A percentile compares a stretch with the other conserved stretches of the same genome.
phyloP scores from a whole-genome alignment of 2,797 vertebrate genomes.

The Leptodactylus fallax region DNA sequence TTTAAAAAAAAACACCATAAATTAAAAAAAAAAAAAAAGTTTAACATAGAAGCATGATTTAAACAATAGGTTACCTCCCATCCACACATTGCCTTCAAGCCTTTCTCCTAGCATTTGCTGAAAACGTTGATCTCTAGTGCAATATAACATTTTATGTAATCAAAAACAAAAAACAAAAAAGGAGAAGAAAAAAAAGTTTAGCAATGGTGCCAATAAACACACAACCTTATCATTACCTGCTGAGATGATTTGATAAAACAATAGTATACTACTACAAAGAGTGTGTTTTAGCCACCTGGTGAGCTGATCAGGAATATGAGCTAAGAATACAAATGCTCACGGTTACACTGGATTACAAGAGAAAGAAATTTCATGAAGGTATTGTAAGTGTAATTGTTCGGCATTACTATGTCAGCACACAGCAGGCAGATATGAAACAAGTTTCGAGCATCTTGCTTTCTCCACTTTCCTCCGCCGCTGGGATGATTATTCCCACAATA shows the following conservation, averaged over 20 bases:
- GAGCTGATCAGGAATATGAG: not conserved
- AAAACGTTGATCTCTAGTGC: not conserved
- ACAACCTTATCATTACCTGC: not conserved
- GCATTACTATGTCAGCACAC: not conserved
- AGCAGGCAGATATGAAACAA: not conserved
- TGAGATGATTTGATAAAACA: not conserved
- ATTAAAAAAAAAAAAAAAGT: too few species aligned
- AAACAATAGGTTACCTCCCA: too few species aligned
- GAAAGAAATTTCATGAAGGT: constrained; percentile 4
- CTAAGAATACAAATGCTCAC: constrained; percentile 8
- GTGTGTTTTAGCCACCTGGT: not conserved
- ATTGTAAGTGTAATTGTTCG: not conserved
- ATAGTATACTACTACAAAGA: not conserved
- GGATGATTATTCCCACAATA: constrained; percentile 5
- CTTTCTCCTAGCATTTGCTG: too few species aligned
- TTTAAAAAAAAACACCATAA: too few species aligned
- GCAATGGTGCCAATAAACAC: not conserved
- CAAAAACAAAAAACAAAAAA: not conserved
- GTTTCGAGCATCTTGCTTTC: not conserved
- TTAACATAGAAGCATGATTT: too few species aligned
- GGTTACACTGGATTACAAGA: constrained; percentile 4
- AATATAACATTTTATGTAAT: not conserved
- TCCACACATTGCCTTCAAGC: too few species aligned
- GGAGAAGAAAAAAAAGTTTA: not conserved
- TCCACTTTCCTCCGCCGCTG: constrained; percentile 8